phyloP scores from a whole-genome alignment of 2,113 vertebrate genomes.

The Centropus bengalensis region DNA sequence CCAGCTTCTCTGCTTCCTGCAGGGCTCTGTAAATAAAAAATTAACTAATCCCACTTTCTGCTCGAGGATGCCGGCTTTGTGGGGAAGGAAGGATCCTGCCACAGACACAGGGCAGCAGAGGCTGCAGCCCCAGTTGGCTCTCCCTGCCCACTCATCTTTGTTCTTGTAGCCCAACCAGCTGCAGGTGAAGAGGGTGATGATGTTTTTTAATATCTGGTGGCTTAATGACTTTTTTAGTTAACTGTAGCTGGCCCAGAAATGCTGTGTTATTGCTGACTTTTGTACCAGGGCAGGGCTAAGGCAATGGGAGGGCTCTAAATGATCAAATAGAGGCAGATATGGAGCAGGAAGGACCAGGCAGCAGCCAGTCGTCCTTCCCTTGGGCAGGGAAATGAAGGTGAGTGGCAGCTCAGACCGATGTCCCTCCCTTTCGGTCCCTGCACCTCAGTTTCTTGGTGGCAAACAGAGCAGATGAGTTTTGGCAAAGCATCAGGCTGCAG shows the following conservation, averaged over 20 bases:
- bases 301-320: background rate
- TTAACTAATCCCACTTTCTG: background rate
- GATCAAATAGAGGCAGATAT: no score
- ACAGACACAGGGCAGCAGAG: background rate
- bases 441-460: background rate
- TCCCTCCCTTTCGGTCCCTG: background rate
- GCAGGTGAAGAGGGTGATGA: background rate
- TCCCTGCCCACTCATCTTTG: background rate
- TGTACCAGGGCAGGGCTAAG: background rate
- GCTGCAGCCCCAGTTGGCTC: background rate
- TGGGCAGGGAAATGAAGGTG: background rate
- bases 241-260: background rate
- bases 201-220: background rate
- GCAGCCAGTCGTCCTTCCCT: background rate
- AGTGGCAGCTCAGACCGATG: background rate
- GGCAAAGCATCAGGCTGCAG: background rate
- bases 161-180: background rate
- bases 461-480: background rate
- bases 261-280: background rate
- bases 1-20: background rate
- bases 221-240: background rate
- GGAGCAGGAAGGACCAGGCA: background rate
- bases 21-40: background rate
- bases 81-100: background rate
- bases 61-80: background rate